These are phyloP conservation scores for Lampropteryx suffumata DNA, from an alignment of 2,888 invertebrate genomes.

Conservation along the genomic window DNA sequence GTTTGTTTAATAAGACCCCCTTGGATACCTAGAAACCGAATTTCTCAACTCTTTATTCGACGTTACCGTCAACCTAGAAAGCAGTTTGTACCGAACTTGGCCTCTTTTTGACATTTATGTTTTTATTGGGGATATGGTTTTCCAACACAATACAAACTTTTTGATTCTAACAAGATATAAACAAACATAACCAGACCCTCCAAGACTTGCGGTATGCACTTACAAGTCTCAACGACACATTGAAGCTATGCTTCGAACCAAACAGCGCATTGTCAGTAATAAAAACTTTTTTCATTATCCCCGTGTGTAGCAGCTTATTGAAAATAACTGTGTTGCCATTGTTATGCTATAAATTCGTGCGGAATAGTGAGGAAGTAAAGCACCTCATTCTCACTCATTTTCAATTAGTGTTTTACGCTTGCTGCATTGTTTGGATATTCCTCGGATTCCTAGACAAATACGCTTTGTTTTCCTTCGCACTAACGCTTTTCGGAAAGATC, in stretches of 20 bases:
- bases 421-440: no score
- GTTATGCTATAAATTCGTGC: slow-evolving; percentile 65
- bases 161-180: slow-evolving; percentile 4
- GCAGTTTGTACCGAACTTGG: no score
- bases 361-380: not conserved
- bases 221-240: slow-evolving; percentile 9
- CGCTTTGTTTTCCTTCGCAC: no score
- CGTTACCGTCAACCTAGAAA: no score
- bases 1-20: no score
- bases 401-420: not conserved
- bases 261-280: slow-evolving; percentile 60
- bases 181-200: not conserved
- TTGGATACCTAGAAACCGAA: no score
- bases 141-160: slow-evolving; percentile 12
- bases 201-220: not conserved
- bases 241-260: slow-evolving; percentile 30
- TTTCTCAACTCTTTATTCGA: no score
- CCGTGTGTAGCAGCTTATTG: slow-evolving; percentile 70
- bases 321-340: slow-evolving; percentile 71
- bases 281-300: slow-evolving; percentile 80
- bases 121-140: no score
- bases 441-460: no score
- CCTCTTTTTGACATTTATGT: no score
- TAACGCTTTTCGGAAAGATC: no score
- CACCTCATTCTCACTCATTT: slow-evolving; percentile 3